These are phyloP conservation scores for Anolis apletophallus DNA, from an alignment of 2,797 vertebrate species.

Conservation along the genomic window DNA sequence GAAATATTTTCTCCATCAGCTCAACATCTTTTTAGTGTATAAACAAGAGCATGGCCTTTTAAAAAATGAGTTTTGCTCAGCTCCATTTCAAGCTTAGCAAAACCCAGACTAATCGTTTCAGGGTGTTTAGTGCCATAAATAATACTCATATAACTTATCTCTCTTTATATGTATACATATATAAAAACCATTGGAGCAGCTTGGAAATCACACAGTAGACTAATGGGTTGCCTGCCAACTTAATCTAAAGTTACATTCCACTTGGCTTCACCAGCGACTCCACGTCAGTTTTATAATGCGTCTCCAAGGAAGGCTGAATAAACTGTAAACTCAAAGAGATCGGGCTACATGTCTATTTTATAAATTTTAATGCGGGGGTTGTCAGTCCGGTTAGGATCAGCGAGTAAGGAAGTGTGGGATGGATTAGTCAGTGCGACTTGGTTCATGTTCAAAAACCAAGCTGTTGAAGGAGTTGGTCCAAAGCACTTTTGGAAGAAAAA, in stretches of 20 bases:
- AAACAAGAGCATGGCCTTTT: background rate
- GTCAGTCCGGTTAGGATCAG: background rate
- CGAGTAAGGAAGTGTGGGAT: slow-evolving; percentile 22
- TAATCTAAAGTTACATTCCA: slow-evolving; percentile 45
- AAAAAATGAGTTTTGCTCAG: background rate
- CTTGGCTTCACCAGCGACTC: slow-evolving; percentile 30
- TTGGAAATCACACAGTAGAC: slow-evolving; percentile 19
- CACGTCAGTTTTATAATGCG: background rate
- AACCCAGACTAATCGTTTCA: slow-evolving; percentile 18
- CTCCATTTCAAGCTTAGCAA: slow-evolving; percentile 26
- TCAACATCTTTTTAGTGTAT: slow-evolving; percentile 24
- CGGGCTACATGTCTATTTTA: background rate
- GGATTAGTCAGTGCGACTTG: slow-evolving; percentile 2
- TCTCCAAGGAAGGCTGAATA: slow-evolving; percentile 27
- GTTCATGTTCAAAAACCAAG: background rate
- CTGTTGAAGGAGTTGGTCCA: background rate
- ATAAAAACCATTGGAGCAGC: background rate
- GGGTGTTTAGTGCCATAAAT: slow-evolving; percentile 31
- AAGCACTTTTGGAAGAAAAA: background rate
- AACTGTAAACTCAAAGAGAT: slow-evolving; percentile 16
- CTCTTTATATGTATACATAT: background rate
- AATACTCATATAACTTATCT: background rate
- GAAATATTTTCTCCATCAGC: slow-evolving; percentile 26
- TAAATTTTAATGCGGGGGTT: slow-evolving; percentile 30
- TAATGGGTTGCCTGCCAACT: slow-evolving; percentile 24